phyloP scores from a whole-genome alignment of 1,140 invertebrate genomes.

The Drosophila simulans region DNA sequence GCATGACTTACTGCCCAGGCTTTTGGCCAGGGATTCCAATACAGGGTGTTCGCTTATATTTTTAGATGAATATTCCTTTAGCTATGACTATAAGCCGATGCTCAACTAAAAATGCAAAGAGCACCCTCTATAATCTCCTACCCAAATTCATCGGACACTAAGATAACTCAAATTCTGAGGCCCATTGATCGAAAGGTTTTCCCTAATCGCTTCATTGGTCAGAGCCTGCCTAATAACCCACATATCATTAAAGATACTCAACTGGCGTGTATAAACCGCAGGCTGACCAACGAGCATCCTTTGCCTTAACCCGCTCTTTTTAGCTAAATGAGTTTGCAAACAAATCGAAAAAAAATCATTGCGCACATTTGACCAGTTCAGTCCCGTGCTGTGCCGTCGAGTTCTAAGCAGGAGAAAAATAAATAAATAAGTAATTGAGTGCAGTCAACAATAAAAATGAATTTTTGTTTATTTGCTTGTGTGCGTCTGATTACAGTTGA shows the following conservation, averaged over 20 bases:
- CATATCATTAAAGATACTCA: slow-evolving; percentile 58
- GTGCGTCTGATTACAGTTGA: slow-evolving; percentile 51
- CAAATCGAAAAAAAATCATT: slow-evolving; percentile 54
- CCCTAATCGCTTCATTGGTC: slow-evolving; percentile 63
- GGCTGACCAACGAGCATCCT: neutral
- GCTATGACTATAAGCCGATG: too few species aligned
- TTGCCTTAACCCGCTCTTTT: slow-evolving; percentile 20
- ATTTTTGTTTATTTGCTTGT: slow-evolving; percentile 44
- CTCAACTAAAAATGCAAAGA: neutral
- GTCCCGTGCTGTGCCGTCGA: neutral
- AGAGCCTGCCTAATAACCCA: slow-evolving; percentile 47
- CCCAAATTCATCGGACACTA: too few species aligned
- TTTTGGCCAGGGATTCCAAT: neutral
- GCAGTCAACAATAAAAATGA: slow-evolving; percentile 80
- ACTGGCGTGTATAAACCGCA: slow-evolving; percentile 21
- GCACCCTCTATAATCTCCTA: slow-evolving; percentile 5
- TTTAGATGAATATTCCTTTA: too few species aligned
- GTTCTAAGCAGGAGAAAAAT: slow-evolving; percentile 31
- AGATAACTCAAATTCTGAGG: slow-evolving; percentile 24
- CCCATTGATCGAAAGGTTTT: slow-evolving; percentile 49
- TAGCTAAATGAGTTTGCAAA: slow-evolving; percentile 60
- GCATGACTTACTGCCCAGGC: slow-evolving; percentile 44
- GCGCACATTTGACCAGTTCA: slow-evolving; percentile 22
- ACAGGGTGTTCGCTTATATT: slow-evolving; percentile 13
- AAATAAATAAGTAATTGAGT: slow-evolving; percentile 79